Conservation (phyloP, 2,797 vertebrate genomes). For the Myotis findleyi region DNA sequence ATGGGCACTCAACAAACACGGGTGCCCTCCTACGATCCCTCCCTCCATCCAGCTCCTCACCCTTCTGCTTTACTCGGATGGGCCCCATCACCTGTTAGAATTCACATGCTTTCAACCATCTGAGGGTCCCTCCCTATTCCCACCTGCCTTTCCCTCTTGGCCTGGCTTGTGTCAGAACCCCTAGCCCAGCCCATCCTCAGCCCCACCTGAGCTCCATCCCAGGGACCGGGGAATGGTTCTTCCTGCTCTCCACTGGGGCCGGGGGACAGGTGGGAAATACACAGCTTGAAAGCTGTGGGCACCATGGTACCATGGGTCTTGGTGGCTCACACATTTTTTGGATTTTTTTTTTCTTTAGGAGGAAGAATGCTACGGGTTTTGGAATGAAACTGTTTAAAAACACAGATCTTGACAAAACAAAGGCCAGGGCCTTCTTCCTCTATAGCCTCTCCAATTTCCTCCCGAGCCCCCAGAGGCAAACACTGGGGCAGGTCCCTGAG, state of each 20-base stretch:
- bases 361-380: background rate
- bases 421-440: background rate
- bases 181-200: fast-evolving
- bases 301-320: fast-evolving
- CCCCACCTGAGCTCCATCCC: background rate
- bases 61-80: background rate
- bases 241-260: background rate
- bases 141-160: background rate
- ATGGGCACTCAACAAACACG: fast-evolving
- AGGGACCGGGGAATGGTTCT: background rate
- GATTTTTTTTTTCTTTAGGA: background rate
- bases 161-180: background rate
- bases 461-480: constrained; percentile 7
- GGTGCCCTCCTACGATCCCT: too few relatives aligned
- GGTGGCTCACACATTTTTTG: background rate
- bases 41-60: background rate
- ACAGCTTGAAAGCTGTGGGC: background rate
- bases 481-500: background rate
- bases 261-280: background rate
- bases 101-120: background rate
- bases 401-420: constrained; percentile 63
- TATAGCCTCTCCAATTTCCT: constrained; percentile 41
- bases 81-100: background rate
- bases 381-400: constrained; percentile 30
- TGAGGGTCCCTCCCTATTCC: background rate